Conservation (phyloP, 1,140 invertebrate species). For the Helicoverpa armigera region DNA sequence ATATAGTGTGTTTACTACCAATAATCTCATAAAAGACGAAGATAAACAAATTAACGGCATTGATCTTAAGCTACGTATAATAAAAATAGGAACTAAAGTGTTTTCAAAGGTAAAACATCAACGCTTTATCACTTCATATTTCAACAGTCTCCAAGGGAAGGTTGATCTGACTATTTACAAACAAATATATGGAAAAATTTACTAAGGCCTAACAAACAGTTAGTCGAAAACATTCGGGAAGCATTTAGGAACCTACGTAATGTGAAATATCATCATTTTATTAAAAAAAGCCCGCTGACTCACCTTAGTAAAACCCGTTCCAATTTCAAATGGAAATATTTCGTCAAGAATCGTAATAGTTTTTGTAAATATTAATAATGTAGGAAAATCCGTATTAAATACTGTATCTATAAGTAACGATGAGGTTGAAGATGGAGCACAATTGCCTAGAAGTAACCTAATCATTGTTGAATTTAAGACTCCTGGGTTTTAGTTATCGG, state of each 20-base stretch:
- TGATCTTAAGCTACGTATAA: not conserved
- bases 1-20: not conserved
- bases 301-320: not conserved
- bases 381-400: not conserved
- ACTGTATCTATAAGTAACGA: too few relatives aligned
- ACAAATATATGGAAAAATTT: constrained; percentile 57
- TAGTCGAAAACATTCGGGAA: constrained; percentile 37
- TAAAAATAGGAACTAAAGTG: constrained; percentile 3
- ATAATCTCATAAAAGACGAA: not conserved
- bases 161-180: constrained; percentile 53
- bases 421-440: too few relatives aligned
- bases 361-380: not conserved
- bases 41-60: not conserved
- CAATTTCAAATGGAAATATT: not conserved
- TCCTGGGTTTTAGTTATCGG: too few relatives aligned
- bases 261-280: not conserved
- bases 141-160: constrained; percentile 61
- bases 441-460: too few relatives aligned
- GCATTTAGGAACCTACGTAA: not conserved
- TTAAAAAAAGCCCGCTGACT: not conserved
- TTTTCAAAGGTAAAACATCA: not conserved
- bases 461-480: too few relatives aligned
- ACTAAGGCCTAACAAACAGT: constrained; percentile 44
- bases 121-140: constrained; percentile 25
- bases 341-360: not conserved